Evolutionary conservation across 2,888 invertebrate species (phyloP).

Genomic region (Dilophus febrilis): DNA sequence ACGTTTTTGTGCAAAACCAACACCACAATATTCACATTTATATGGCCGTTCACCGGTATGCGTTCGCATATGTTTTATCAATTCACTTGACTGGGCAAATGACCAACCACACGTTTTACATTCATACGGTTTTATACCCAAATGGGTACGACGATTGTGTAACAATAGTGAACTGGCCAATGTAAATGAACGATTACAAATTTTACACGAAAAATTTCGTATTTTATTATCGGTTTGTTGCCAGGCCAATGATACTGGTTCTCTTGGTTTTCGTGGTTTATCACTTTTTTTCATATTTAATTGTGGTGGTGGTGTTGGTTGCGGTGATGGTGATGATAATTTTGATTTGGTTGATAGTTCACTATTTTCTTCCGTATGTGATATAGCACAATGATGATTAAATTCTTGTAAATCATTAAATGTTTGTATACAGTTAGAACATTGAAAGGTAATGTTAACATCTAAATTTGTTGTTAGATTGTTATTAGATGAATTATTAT

Average conservation of each 20-base stretch:
- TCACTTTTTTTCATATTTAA: neutral
- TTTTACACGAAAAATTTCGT: slow-evolving; percentile 5
- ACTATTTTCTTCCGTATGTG: neutral
- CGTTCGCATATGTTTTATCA: slow-evolving; percentile 4
- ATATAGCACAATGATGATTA: neutral
- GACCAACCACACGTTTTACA: slow-evolving; percentile 2
- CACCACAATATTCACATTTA: slow-evolving; percentile 4
- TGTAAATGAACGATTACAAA: slow-evolving; percentile 7
- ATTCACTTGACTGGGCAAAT: slow-evolving; percentile 7
- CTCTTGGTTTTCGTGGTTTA: neutral
- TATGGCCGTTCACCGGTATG: slow-evolving; percentile 5
- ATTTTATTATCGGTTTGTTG: slow-evolving; percentile 5
- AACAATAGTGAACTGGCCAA: slow-evolving; percentile 4
- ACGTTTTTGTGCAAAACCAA: slow-evolving; percentile 2
- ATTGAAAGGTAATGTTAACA: neutral
- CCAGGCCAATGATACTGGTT: slow-evolving; percentile 5
- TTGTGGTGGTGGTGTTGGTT: neutral
- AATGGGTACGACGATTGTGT: slow-evolving; percentile 5
- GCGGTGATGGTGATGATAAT: neutral
- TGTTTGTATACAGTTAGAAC: neutral
- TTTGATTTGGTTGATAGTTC: no score
- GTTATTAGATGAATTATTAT: neutral
- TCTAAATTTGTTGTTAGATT: neutral
- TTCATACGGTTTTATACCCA: slow-evolving; percentile 5
- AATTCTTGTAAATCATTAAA: neutral